Conservation (phyloP, 2,797 vertebrate species). For the Acomys russatus region DNA sequence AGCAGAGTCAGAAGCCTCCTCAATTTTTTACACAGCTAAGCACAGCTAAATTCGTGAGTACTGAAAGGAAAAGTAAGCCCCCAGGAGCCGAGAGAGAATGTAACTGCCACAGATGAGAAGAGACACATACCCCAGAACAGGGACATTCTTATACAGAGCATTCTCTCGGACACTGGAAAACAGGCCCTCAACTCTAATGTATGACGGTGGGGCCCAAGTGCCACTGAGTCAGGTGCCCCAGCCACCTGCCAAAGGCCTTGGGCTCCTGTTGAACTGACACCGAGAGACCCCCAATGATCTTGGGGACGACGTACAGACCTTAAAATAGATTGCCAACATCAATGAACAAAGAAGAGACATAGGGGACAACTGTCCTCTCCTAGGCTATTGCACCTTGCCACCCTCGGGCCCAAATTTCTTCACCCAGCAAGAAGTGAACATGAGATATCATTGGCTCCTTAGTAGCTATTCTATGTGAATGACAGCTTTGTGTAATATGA, state of each 20-base stretch:
- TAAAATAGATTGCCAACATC: accelerated
- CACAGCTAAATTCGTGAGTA: too few relatives aligned
- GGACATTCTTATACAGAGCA: accelerated
- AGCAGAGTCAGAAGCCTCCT: not conserved
- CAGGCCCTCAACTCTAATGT: accelerated
- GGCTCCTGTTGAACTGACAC: accelerated
- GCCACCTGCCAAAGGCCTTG: not conserved
- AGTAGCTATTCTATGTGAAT: not conserved
- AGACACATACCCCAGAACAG: not conserved
- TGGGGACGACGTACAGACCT: not conserved
- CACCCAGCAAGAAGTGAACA: not conserved
- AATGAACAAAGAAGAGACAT: not conserved
- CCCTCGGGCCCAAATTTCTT: not conserved
- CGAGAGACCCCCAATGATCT: not conserved
- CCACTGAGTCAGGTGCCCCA: too few relatives aligned
- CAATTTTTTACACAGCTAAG: not conserved
- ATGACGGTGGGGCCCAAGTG: accelerated
- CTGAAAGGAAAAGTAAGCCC: not conserved
- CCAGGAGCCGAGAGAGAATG: not conserved
- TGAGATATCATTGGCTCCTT: not conserved
- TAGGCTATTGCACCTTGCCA: not conserved
- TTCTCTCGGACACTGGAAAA: not conserved
- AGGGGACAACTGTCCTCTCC: not conserved
- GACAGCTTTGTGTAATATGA: not conserved
- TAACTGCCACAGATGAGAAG: not conserved